Base-by-base conservation (phyloP, 2,888 invertebrate species). In the Galerucella pusilla region DNA sequence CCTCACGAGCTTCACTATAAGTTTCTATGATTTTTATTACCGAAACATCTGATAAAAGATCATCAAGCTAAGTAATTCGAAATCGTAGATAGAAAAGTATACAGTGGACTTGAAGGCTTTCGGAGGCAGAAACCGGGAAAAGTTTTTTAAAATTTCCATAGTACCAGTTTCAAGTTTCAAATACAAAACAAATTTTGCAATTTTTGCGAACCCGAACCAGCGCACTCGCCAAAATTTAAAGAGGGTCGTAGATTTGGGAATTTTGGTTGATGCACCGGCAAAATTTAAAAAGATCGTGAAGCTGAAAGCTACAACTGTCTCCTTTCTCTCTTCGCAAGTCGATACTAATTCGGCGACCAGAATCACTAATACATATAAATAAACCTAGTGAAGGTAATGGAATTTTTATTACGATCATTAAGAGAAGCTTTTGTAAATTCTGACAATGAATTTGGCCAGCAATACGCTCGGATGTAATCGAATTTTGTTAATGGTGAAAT, bases 361-460 rank as follows among this genome's bases (percentile, higher is more conserved):
- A 28, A 12, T 14, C 9, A 10, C 61, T 35, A 35, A 70, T 70
- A 70, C 63, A 63, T 70, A 63, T 63, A 70, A 70, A 70, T 70
- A 52, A 70, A 35, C 61, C 42, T 35, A 54, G 42, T 68, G 54
- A 68, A 54, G 49, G 67, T 73, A 73, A 73, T 73, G 73, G 68
- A 73, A 63, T 25, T 73, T 73, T 68, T 73, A 73, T 73, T 68
- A 16, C 61, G 10, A 61, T 61, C 73, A 73, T 73, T 73, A 68
- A 49, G 52, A 67, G 67, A 42, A 45, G 66, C 66, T 59, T 35
- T 61, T 61, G 35, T 9, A 61, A n/a, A 35, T 14, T 28, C 61
- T 35, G 12, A 2, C 14, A 10, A 20, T 57, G 57, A 11, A 57
- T 57, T 57, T 20, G 16, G 57, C 11, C 10, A 1, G 20, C 57